phyloP scores from a whole-genome alignment of 1,140 invertebrate species.

The Rhyacophila brunnea region DNA sequence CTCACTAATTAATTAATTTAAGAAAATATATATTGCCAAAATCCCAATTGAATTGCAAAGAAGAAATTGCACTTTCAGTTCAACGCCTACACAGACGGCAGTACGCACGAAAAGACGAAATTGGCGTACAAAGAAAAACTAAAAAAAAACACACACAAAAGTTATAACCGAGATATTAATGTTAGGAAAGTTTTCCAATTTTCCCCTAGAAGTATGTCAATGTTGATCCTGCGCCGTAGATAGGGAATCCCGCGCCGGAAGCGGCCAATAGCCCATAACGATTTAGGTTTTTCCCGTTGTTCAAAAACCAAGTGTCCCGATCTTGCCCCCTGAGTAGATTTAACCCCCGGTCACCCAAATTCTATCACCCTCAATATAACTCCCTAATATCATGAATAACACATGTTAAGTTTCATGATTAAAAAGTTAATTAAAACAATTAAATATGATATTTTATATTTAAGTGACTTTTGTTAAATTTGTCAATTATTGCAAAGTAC shows the following conservation, averaged over 20 bases:
- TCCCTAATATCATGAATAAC: too few species aligned
- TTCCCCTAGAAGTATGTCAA: conserved; percentile 24
- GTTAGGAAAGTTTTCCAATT: conserved; percentile 31
- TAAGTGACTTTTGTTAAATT: too few species aligned
- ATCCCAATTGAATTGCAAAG: too few species aligned
- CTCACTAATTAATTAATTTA: too few species aligned
- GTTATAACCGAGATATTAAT: conserved; percentile 21
- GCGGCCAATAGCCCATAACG: conserved; percentile 32
- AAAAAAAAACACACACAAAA: conserved; percentile 32
- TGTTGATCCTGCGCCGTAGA: conserved; percentile 30
- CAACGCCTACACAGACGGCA: not conserved
- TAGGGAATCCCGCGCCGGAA: conserved; percentile 16
- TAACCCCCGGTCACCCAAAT: not conserved
- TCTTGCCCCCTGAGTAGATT: not conserved
- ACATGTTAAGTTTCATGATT: too few species aligned
- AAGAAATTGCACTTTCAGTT: too few species aligned
- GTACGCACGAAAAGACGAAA: not conserved
- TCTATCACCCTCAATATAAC: conserved; percentile 2
- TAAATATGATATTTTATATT: too few species aligned
- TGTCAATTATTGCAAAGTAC: too few species aligned
- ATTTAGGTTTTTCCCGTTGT: conserved; percentile 19
- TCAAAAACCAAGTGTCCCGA: conserved; percentile 28
- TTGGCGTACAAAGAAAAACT: conserved; percentile 1
- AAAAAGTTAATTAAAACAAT: too few species aligned
- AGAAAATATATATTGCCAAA: too few species aligned